Base-by-base conservation (phyloP, 2,797 vertebrate genomes). In the Cuniculus paca region DNA sequence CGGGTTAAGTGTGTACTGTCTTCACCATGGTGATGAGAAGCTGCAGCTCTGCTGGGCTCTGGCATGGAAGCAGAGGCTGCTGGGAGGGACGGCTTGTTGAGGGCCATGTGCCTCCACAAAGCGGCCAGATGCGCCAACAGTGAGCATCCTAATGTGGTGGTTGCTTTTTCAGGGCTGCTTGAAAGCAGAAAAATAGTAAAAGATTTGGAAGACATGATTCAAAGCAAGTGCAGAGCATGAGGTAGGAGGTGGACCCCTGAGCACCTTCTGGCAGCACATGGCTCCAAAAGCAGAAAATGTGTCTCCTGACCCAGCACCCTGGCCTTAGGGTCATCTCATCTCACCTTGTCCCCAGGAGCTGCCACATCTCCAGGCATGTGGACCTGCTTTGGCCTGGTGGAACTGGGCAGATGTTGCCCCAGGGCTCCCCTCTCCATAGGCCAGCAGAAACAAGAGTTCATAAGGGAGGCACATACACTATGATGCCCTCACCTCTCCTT, bases 231-330 rank as follows among this genome's bases (percentile, higher is more conserved):
- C 34, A 72, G 54, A 84, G 12, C 26, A 52, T 42, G 58, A 45
- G 0, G 0, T 1, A 34, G 39, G 60, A 28, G 9, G 88, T 3
- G 2, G 42, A 9, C 50, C 42, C 6, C 2, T 1, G 7, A 58
- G 81, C 20, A 11, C 24, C 28, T 61, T 16, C 58, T n/a, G 80
- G 48, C 1, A 13, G 26, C 4, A 34, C 22, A 34, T 1, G 28
- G 74, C 17, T 22, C 1, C 74, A 48, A 48, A 28, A 75, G 42
- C 12, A 75, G 22, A 31, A 75, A 48, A 7, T 77, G 31, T 74
- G 28, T 75, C 22, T 13, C 1, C 36, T 45, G 6, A 4, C 2
- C 24, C 5, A 4, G 45, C 28, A 28, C 13, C 10, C 6, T 5
- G 42, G 61, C 56, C 36, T 60, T 26, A 31, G 36, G 56, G 20